Base-by-base conservation (phyloP, 2,888 invertebrate species). In the Callimorpha dominula region DNA sequence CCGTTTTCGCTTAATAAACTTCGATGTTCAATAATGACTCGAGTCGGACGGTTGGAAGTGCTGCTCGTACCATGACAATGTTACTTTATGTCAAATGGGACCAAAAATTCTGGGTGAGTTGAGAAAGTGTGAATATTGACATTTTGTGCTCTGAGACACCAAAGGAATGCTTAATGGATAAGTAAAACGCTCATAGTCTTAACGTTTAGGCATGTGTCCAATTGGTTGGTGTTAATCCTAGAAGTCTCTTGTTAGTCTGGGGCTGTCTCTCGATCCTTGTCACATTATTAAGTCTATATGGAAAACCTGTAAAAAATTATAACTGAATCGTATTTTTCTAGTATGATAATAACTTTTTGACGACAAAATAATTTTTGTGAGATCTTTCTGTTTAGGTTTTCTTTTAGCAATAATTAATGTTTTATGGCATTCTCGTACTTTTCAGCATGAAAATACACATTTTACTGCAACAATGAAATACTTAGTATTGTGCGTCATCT, bases 1-100 rank as follows among this genome's bases (percentile, higher is more conserved):
- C 82, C 81, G 84, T 86, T 87, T 86, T 86, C 84, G 84, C 80
- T 88, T 89, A 88, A 89, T 86, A 88, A 89, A 90, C 85, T 88
- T 87, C 83, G 81, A 82, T 87, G 83, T 87, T 86, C 87, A 85
- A 84, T 85, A 85, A 83, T 84, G 82, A 85, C 87, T 86, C 79
- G 82, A 82, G 76, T 79, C 78, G 73, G 73, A 78, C 68, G 72
- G 78, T 77, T 75, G 74, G 75, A 78, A 85, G 82, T 86, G 86
- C 74, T 79, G 68, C 65, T 67, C 64, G 43, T 70, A 63, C 71
- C 79, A 75, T 77, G 76, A 77, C 79, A 80, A 85, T 83, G 81
- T 85, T 82, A 78, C 77, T 77, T 74, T 72, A 78, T 81, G 77
- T 78, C 75, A 81, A 84, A 82, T 86, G 77, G 75, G 75, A 82